Conservation (phyloP, 2,888 invertebrate genomes). For the Diarsia mendica region DNA sequence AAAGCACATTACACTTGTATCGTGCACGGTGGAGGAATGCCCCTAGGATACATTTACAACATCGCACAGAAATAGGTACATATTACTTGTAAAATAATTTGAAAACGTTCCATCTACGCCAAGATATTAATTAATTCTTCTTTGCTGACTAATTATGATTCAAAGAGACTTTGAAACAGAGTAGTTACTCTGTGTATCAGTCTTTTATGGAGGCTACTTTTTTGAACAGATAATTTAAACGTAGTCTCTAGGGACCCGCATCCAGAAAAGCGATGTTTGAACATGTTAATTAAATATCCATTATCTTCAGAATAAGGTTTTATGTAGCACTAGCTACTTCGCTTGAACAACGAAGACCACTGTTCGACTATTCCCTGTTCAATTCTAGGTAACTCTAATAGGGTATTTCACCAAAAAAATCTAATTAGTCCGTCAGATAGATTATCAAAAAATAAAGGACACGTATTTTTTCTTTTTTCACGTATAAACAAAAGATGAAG, state of each 20-base stretch:
- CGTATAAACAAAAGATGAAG: too few relatives aligned
- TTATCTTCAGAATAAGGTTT: slow-evolving; percentile 56
- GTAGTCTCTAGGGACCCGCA: background rate
- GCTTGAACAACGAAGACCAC: slow-evolving; percentile 17
- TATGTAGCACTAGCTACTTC: slow-evolving; percentile 45
- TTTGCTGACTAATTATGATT: slow-evolving; percentile 7
- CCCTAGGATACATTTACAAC: background rate
- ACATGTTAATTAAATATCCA: slow-evolving; percentile 53
- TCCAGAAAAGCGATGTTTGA: slow-evolving; percentile 36
- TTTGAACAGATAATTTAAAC: background rate
- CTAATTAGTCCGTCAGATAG: too few relatives aligned
- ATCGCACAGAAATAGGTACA: background rate
- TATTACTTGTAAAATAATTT: slow-evolving; percentile 2
- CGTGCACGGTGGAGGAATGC: too few relatives aligned
- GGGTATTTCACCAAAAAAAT: too few relatives aligned
- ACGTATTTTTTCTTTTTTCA: too few relatives aligned
- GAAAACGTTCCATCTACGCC: background rate
- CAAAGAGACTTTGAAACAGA: slow-evolving; percentile 15
- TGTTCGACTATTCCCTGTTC: background rate
- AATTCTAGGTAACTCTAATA: background rate
- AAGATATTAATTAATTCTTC: slow-evolving; percentile 4
- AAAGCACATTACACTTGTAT: too few relatives aligned
- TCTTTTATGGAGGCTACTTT: too few relatives aligned
- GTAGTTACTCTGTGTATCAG: background rate
- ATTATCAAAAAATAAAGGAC: too few relatives aligned